Percentiles rank a stretch among this genome's conserved stretches.
These are phyloP conservation scores for Cloeon dipterum DNA, from an alignment of 2,888 invertebrate species.

Conservation along the genomic window DNA sequence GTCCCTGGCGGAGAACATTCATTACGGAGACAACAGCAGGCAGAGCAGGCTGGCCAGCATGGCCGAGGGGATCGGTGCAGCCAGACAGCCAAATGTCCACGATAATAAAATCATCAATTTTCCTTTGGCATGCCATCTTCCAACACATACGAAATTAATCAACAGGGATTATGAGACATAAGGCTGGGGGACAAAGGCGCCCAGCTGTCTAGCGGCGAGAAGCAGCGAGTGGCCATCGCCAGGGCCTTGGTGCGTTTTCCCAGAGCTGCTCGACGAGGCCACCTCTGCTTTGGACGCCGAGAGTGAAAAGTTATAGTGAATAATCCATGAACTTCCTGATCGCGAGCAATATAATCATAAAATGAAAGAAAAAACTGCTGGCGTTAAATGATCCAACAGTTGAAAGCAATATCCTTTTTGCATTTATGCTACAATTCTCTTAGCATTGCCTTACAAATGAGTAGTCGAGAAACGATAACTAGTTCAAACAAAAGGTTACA, in stretches of 20 bases:
- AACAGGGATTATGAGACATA: constrained; percentile 4
- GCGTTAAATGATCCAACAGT: too few relatives aligned
- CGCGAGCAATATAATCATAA: too few relatives aligned
- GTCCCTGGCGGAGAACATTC: constrained; percentile 32
- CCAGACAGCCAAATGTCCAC: constrained; percentile 27
- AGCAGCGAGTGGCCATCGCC: constrained; percentile 5
- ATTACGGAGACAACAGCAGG: constrained; percentile 28
- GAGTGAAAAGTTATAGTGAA: constrained; percentile 5
- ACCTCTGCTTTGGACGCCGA: constrained; percentile 5
- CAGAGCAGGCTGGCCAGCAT: constrained; percentile 19
- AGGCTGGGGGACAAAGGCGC: constrained; percentile 3
- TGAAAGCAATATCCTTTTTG: too few relatives aligned
- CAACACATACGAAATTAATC: too few relatives aligned
- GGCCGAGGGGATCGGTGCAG: constrained; percentile 24
- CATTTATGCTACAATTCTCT: too few relatives aligned
- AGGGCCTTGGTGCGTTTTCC: constrained; percentile 5
- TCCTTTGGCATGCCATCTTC: constrained; percentile 25
- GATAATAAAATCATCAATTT: too few relatives aligned
- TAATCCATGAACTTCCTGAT: too few relatives aligned
- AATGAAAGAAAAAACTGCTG: too few relatives aligned
- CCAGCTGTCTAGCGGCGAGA: constrained; percentile 5
- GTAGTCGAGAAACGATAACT: too few relatives aligned
- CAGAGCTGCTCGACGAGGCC: constrained; percentile 3
- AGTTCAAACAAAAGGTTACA: too few relatives aligned
- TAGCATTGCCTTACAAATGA: too few relatives aligned